phyloP scores from a whole-genome alignment of 2,113 vertebrate genomes.

The Lasiurus borealis region DNA sequence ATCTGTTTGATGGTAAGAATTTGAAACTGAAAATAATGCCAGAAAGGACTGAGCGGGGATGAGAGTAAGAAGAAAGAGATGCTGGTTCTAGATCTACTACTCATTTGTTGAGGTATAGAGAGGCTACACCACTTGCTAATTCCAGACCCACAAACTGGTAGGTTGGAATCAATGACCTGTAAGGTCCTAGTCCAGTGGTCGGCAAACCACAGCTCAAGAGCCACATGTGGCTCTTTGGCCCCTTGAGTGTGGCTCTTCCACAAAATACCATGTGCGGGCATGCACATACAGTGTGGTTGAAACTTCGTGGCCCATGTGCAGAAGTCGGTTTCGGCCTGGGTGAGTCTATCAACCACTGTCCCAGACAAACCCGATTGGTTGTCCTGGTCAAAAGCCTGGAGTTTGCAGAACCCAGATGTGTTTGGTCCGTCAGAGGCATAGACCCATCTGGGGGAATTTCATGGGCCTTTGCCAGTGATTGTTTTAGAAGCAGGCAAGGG shows the following conservation, averaged over 20 bases:
- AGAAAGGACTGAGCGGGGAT: no score
- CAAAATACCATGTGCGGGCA: no score
- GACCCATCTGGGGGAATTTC: not conserved
- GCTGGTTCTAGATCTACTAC: no score
- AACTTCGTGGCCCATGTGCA: no score
- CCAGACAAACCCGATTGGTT: not conserved
- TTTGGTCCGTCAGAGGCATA: not conserved
- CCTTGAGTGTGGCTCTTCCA: no score
- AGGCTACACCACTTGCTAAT: not conserved
- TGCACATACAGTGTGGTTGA: no score
- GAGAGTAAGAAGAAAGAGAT: no score
- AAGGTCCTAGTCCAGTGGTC: not conserved
- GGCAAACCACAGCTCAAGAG: no score
- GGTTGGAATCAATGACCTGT: not conserved
- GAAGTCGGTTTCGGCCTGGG: no score
- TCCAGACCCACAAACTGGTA: not conserved
- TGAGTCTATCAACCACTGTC: no score
- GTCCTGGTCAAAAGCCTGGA: not conserved
- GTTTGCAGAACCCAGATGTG: not conserved
- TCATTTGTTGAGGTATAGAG: no score
- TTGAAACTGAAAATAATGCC: not conserved
- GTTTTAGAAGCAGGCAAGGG: not conserved
- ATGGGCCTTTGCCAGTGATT: not conserved
- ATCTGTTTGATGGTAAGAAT: not conserved
- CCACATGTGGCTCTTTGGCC: no score